Evolutionary conservation across 2,797 vertebrate genomes (phyloP).

Genomic region (Platyrinchus mystaceus): DNA sequence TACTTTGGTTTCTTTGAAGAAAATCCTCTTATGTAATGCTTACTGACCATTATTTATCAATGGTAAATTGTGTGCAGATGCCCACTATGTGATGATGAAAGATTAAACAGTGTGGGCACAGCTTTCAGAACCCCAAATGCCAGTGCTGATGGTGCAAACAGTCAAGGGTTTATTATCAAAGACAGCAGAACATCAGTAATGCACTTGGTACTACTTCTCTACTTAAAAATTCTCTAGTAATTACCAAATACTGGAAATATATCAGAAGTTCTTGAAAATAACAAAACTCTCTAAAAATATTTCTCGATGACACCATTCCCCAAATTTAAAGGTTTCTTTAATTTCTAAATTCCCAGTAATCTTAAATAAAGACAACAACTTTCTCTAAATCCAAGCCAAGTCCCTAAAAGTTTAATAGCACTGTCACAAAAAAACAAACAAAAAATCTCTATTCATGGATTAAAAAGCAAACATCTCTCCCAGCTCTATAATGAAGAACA

Average conservation of each 20-base stretch:
- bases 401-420: not conserved
- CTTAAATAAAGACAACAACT: not conserved
- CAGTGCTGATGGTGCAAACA: slow-evolving; percentile 48
- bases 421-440: not conserved
- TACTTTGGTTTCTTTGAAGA: not conserved
- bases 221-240: not conserved
- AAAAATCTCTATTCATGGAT: not conserved
- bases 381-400: not conserved
- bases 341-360: not conserved
- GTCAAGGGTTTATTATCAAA: not conserved
- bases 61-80: slow-evolving; percentile 62
- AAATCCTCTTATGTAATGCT: not conserved
- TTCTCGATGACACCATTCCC: not conserved
- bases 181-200: not conserved
- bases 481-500: not conserved
- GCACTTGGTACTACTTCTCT: not conserved
- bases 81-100: slow-evolving; percentile 35
- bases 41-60: slow-evolving; percentile 61
- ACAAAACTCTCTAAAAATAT: not conserved
- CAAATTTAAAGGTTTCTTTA: not conserved
- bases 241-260: not conserved
- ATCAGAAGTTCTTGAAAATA: not conserved
- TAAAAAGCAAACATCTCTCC: not conserved
- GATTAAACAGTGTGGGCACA: slow-evolving; percentile 66
- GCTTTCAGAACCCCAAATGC: slow-evolving; percentile 65